phyloP scores from a whole-genome alignment of 2,888 invertebrate species.

The Apodemia zela region DNA sequence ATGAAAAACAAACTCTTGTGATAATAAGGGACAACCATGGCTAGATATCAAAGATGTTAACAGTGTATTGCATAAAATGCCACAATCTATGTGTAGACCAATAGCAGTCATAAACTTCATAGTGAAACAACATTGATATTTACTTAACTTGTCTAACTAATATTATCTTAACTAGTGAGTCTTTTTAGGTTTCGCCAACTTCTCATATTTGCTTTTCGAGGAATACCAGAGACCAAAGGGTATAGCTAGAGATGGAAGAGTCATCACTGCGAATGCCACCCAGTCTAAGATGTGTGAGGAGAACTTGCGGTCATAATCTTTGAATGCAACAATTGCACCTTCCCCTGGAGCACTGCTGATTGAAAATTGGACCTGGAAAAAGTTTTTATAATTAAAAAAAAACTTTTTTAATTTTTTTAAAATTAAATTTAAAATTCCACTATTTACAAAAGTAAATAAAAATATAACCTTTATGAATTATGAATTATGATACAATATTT shows the following conservation, averaged over 20 bases:
- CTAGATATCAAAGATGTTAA: no score
- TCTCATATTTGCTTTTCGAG: slow-evolving; percentile 96
- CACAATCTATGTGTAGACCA: background rate
- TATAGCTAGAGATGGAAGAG: slow-evolving; percentile 95
- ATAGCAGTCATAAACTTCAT: background rate
- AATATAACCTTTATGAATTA: no score
- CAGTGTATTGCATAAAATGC: no score
- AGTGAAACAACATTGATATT: slow-evolving; percentile 48
- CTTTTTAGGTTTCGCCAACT: slow-evolving; percentile 87
- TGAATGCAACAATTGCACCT: slow-evolving; percentile 94
- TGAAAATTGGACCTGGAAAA: slow-evolving; percentile 84
- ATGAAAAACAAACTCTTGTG: no score
- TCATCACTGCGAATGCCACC: slow-evolving; percentile 98
- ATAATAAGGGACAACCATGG: no score
- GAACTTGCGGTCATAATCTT: slow-evolving; percentile 96
- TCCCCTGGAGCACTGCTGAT: slow-evolving; percentile 96
- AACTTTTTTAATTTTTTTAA: no score
- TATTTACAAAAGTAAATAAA: no score
- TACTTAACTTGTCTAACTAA: slow-evolving; percentile 38
- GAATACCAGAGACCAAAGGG: slow-evolving; percentile 97
- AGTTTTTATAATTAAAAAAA: no score
- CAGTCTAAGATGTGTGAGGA: slow-evolving; percentile 98
- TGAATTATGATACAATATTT: no score
- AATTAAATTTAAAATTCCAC: background rate
- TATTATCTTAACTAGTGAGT: slow-evolving; percentile 56